Conservation (phyloP, 2,113 vertebrate species). For the Pampusana beccarii region DNA sequence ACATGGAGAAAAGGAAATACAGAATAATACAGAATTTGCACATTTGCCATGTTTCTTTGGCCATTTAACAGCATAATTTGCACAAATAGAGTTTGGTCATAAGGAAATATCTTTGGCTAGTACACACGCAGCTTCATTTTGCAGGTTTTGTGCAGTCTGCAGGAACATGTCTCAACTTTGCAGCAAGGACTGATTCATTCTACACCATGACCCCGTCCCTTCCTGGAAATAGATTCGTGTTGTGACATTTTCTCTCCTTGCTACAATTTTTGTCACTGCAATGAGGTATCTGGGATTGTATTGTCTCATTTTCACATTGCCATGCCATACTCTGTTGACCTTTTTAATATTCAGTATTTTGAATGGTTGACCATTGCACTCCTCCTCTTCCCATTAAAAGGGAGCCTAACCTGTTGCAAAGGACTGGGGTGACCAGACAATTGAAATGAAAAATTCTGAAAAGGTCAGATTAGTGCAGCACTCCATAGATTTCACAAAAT, state of each 20-base stretch:
- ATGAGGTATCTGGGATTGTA: slow-evolving; percentile 39
- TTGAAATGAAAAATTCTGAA: slow-evolving; percentile 68
- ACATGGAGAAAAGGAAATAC: not conserved
- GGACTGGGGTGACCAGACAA: slow-evolving; percentile 37
- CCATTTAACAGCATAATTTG: not conserved
- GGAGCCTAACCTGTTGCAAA: slow-evolving; percentile 53
- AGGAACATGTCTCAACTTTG: not conserved
- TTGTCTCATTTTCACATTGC: slow-evolving; percentile 64
- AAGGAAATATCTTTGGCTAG: not conserved
- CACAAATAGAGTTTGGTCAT: not conserved
- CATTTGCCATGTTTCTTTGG: not conserved
- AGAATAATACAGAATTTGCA: accelerated
- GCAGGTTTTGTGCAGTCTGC: not conserved
- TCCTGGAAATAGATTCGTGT: slow-evolving; percentile 43
- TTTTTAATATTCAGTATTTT: slow-evolving; percentile 78
- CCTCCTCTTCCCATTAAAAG: slow-evolving; percentile 63
- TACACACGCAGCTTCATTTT: not conserved
- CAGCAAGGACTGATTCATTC: not conserved
- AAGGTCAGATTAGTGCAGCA: slow-evolving; percentile 68
- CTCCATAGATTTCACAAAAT: slow-evolving; percentile 13
- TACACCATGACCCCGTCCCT: not conserved
- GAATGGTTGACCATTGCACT: slow-evolving; percentile 64
- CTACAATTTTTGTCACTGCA: slow-evolving; percentile 52
- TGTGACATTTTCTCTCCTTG: slow-evolving; percentile 74
- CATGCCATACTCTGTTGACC: slow-evolving; percentile 65